phyloP scores from a whole-genome alignment of 2,797 vertebrate genomes.

The Botia almorhae region DNA sequence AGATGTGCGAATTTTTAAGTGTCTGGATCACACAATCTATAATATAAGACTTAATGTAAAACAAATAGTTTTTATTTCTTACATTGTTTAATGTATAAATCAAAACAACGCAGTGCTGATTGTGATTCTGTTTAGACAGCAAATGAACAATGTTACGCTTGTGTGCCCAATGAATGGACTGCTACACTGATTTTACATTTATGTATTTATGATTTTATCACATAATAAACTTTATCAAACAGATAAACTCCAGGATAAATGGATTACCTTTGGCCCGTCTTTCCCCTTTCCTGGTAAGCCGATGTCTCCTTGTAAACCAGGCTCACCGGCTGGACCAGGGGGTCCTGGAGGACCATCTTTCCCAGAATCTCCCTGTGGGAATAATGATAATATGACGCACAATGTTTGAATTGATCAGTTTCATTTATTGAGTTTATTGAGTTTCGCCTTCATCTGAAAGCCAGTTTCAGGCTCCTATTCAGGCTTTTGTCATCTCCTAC shows the following conservation, averaged over 20 bases:
- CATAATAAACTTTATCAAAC: not conserved
- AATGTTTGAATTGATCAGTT: not conserved
- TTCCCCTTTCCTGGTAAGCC: constrained; percentile 89
- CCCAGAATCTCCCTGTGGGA: constrained; percentile 84
- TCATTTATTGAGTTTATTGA: too few relatives aligned
- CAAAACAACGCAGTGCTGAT: too few relatives aligned
- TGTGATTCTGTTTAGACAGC: too few relatives aligned
- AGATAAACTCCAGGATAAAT: not conserved
- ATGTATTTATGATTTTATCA: too few relatives aligned
- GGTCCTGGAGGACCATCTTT: constrained; percentile 84
- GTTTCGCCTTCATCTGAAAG: not conserved
- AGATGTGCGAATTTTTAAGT: too few relatives aligned
- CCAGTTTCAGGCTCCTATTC: not conserved
- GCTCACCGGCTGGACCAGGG: constrained; percentile 80
- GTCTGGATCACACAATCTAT: too few relatives aligned
- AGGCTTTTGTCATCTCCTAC: constrained; percentile 59
- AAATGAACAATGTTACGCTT: too few relatives aligned
- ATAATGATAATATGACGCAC: not conserved
- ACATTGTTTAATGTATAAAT: too few relatives aligned
- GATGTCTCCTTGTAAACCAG: constrained; percentile 82
- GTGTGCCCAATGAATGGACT: too few relatives aligned
- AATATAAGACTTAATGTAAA: too few relatives aligned
- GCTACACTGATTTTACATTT: too few relatives aligned
- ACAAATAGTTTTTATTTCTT: too few relatives aligned
- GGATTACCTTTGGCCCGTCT: constrained; percentile 85